phyloP scores from a whole-genome alignment of 2,797 vertebrate genomes.

The Acridotheres tristis region DNA sequence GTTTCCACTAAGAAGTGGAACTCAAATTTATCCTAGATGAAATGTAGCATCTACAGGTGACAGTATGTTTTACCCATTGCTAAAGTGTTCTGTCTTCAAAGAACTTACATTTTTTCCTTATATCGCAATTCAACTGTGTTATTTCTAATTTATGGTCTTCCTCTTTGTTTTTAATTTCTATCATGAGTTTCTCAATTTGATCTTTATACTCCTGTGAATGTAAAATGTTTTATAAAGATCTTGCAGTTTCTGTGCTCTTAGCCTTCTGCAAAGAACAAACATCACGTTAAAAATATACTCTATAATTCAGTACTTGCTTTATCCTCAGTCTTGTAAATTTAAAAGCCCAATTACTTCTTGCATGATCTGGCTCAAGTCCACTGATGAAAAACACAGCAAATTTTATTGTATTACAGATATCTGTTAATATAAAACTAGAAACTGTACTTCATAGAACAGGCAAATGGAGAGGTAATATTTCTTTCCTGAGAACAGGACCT shows the following conservation, averaged over 20 bases:
- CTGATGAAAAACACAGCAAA: background rate
- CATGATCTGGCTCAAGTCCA: background rate
- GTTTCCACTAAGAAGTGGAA: background rate
- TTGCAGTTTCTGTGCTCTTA: background rate
- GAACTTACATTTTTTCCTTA: slow-evolving; percentile 71
- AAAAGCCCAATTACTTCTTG: background rate
- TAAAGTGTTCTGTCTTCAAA: background rate
- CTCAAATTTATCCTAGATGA: background rate
- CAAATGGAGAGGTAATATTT: background rate
- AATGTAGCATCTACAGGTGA: background rate
- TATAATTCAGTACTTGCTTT: background rate
- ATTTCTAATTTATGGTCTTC: slow-evolving; percentile 69
- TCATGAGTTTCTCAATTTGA: slow-evolving; percentile 67
- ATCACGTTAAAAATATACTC: background rate
- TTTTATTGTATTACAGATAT: background rate
- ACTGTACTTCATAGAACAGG: background rate
- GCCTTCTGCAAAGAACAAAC: background rate
- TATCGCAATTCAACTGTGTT: slow-evolving; percentile 59
- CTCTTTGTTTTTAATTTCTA: slow-evolving; percentile 75
- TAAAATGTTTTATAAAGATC: background rate
- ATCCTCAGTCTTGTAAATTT: background rate
- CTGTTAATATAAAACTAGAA: background rate
- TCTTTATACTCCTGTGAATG: slow-evolving; percentile 72
- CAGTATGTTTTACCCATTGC: background rate
- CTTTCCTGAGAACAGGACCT: background rate